Evolutionary conservation across 2,113 vertebrate genomes (phyloP).

Genomic region (Megaleporinus macrocephalus): DNA sequence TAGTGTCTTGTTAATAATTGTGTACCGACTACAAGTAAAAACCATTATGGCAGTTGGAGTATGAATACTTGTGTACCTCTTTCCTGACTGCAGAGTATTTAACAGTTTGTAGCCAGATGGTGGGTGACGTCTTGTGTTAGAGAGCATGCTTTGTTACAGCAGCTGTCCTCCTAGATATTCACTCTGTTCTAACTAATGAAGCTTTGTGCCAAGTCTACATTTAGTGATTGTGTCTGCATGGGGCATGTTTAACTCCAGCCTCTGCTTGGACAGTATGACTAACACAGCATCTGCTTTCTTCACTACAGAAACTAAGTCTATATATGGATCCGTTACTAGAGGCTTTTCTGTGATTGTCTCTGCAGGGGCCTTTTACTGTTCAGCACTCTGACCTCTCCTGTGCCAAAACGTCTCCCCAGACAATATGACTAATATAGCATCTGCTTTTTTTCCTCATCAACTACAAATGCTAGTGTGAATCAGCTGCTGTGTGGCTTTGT

Average conservation of each 20-base stretch:
- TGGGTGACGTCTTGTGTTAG: not conserved
- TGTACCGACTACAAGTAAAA: not conserved
- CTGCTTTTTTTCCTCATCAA: not conserved
- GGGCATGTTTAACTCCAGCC: not conserved
- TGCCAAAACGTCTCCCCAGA: not conserved
- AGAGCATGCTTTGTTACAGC: constrained; percentile 17
- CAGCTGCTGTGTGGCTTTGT: constrained; percentile 13
- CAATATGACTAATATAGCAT: not conserved
- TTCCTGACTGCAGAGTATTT: not conserved
- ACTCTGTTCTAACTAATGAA: constrained; percentile 23
- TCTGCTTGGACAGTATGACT: constrained; percentile 5
- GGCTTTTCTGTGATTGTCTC: constrained; percentile 12
- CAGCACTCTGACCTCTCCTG: constrained; percentile 8
- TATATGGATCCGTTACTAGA: constrained; percentile 37
- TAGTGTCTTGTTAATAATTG: not conserved
- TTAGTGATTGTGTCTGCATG: constrained; percentile 12
- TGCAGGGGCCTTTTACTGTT: not conserved
- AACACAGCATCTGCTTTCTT: constrained; percentile 20
- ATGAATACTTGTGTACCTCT: not conserved
- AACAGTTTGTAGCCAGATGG: constrained; percentile 12
- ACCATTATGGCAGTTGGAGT: not conserved
- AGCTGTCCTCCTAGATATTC: constrained; percentile 16
- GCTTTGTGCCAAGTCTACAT: constrained; percentile 8
- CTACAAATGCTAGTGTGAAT: not conserved
- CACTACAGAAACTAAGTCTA: constrained; percentile 17